Conservation (phyloP, 37 sponge, comb jelly and placozoan species). For the Tethya wilhelma region DNA sequence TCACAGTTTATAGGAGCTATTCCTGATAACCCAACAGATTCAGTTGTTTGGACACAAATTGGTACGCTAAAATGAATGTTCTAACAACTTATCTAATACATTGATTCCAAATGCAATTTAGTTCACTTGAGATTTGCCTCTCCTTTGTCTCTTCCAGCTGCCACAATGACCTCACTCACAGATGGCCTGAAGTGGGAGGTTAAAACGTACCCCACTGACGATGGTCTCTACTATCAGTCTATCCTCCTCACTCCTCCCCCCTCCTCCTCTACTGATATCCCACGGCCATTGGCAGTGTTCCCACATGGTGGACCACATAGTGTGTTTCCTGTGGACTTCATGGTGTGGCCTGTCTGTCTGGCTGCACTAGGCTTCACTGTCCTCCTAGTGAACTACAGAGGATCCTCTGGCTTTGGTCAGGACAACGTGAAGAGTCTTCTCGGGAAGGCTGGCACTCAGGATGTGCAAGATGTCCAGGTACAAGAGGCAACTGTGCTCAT, state of each 20-base stretch:
- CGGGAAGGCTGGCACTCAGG: conserved; percentile 89
- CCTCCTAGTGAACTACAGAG: conserved; percentile 93
- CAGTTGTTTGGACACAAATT: not conserved
- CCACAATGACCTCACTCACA: not conserved
- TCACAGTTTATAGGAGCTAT: conserved; percentile 5
- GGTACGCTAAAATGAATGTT: too few relatives aligned
- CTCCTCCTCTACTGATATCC: not conserved
- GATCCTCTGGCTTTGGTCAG: conserved; percentile 89
- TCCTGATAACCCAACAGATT: not conserved
- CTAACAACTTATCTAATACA: too few relatives aligned
- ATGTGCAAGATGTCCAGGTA: conserved; percentile 94
- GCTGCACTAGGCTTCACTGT: conserved; percentile 75
- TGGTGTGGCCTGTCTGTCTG: conserved; percentile 41
- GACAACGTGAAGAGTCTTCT: conserved; percentile 64
- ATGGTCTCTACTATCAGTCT: conserved; percentile 51
- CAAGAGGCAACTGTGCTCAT: too few relatives aligned
- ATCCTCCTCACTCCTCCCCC: conserved; percentile 26
- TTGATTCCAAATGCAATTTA: too few relatives aligned
- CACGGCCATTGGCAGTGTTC: conserved; percentile 14
- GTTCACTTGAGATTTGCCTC: too few relatives aligned
- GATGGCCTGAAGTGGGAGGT: conserved; percentile 39
- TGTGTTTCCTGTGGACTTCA: conserved; percentile 47
- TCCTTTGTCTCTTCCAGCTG: conserved; percentile 10
- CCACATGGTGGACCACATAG: conserved; percentile 84
- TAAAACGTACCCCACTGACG: conserved; percentile 11